A percentile compares a stretch with the other conserved stretches of the same genome.
These are phyloP conservation scores for Dexiosoma caninum DNA, from an alignment of 2,888 invertebrate species.

Conservation along the genomic window DNA sequence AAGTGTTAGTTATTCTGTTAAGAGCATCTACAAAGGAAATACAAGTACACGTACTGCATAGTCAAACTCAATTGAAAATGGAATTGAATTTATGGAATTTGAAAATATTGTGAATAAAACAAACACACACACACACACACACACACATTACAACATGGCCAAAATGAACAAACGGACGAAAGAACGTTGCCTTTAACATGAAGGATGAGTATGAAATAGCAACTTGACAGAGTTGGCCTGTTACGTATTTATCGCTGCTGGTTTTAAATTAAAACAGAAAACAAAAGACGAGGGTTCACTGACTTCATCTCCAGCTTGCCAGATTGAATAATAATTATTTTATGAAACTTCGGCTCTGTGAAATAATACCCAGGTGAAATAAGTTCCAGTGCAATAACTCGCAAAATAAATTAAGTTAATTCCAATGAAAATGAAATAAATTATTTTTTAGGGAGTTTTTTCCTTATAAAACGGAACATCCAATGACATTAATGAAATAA, in stretches of 20 bases:
- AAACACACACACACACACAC: neutral
- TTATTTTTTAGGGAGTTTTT: no score
- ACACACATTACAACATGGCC: neutral
- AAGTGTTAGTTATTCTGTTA: neutral
- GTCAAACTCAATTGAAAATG: neutral
- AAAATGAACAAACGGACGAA: neutral
- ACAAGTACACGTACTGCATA: neutral
- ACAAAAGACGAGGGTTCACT: slow-evolving; percentile 27
- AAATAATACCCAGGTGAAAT: no score
- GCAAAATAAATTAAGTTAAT: no score
- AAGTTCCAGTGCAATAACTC: no score
- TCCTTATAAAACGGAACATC: no score
- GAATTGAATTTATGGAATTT: slow-evolving; percentile 23
- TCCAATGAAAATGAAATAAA: no score
- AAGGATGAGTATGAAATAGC: slow-evolving; percentile 42
- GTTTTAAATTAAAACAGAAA: slow-evolving; percentile 26
- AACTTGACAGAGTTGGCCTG: slow-evolving; percentile 33
- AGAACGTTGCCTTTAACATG: slow-evolving; percentile 21
- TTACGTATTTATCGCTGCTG: slow-evolving; percentile 1
- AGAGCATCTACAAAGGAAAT: slow-evolving; percentile 4
- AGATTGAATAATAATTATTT: neutral
- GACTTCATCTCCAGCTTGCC: slow-evolving; percentile 39
- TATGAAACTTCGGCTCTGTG: no score
- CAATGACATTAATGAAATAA: no score
- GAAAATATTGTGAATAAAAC: slow-evolving; percentile 7